Base-by-base conservation (phyloP, 2,113 vertebrate species). In the Raja brachyura region DNA sequence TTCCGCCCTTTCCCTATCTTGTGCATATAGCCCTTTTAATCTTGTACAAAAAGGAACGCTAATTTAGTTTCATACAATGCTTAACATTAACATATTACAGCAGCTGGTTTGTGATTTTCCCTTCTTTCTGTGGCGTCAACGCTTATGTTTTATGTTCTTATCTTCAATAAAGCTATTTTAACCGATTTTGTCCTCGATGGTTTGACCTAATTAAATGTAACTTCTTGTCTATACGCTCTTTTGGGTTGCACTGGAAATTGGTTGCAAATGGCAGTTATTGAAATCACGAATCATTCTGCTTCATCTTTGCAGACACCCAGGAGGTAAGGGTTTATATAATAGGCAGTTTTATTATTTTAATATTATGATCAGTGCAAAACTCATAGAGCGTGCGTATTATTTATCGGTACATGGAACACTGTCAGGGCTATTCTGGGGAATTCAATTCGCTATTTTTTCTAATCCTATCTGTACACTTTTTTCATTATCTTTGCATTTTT, bases 161-260 rank as follows among this genome's bases (percentile, higher is more conserved):
- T 70, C 68, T 92, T 13, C 22, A 92, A 92, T 39, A 92, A 92
- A 92, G 68, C 68, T 74, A 54, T 74, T 25, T 92, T 54, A 31
- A 70, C 66, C 90, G 33, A 73, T 92, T 28, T 74, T 74, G 33
- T 25, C 70, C 90, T 92, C 14, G 68, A 22, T 70, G 31, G 31
- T 39, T 68, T 90, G 63, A 33, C 66, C 39, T 74, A 54, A 92
- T 92, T 25, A 92, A 74, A 92, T 92, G 66, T 73, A 92, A 92
- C 90, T 92, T 92, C 48, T 73, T 13, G 20, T 73, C 20, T 39
- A 33, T 25, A 18, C 20, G 33, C 10, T 73, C 3, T 28, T 13
- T 28, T 14, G 68, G 68, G 9, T 25, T 28, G 16, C 39, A 39
- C 33, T 92, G 68, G 28, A 92, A 73, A 54, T 31, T 73, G 68